Evolutionary conservation across 2,113 vertebrate species (phyloP).

Genomic region (Eudorcas thomsonii): DNA sequence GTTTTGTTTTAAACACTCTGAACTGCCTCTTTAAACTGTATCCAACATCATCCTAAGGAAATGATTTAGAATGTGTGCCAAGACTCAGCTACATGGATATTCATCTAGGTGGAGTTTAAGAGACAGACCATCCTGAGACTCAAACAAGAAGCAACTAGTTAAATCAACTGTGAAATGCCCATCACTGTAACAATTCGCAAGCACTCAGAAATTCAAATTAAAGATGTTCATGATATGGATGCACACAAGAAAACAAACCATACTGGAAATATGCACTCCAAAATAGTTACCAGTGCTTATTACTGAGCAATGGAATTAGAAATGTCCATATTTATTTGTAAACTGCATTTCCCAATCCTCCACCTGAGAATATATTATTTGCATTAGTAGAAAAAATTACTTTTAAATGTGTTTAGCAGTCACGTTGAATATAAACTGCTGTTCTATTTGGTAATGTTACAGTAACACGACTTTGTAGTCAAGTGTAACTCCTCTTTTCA

Average conservation of each 20-base stretch:
- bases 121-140: background rate
- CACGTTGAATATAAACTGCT: background rate
- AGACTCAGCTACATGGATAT: background rate
- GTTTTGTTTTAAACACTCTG: background rate
- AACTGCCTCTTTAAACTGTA: background rate
- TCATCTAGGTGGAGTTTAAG: background rate
- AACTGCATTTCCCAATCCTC: background rate
- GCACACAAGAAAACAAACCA: background rate
- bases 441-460: background rate
- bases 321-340: background rate
- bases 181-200: background rate
- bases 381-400: background rate
- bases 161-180: background rate
- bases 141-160: background rate
- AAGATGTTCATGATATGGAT: background rate
- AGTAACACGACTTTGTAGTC: background rate
- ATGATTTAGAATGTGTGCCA: background rate
- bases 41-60: background rate
- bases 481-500: background rate
- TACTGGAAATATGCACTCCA: background rate
- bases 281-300: background rate
- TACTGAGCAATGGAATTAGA: background rate
- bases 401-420: conserved; percentile 1
- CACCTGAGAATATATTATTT: background rate
- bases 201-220: conserved; percentile 2